phyloP scores from a whole-genome alignment of 2,888 invertebrate genomes.

The Steinernema scapterisci region DNA sequence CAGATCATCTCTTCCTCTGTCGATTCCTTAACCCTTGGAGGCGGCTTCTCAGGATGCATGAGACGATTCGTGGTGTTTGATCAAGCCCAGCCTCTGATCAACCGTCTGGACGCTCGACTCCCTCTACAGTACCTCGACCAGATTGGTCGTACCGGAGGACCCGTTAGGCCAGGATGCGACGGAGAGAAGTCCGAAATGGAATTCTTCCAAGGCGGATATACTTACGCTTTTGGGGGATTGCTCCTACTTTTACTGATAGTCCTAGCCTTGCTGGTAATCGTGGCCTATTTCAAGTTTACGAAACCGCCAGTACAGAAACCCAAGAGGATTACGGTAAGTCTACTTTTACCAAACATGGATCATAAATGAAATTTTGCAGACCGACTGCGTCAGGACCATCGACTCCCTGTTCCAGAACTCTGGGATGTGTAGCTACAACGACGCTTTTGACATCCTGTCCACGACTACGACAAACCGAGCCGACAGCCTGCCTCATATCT shows the following conservation, averaged over 20 bases:
- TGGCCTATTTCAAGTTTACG: neutral
- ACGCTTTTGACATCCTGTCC: conserved; percentile 18
- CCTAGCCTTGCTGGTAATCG: neutral
- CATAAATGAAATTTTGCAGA: neutral
- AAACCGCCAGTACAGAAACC: neutral
- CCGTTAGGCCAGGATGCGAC: neutral
- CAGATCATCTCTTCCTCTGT: conserved; percentile 24
- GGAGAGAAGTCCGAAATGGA: neutral
- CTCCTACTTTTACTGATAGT: neutral
- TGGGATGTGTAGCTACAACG: neutral
- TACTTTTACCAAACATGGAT: no score
- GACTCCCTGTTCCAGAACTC: conserved; percentile 7
- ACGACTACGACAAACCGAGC: conserved; percentile 19
- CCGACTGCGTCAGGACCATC: conserved; percentile 24
- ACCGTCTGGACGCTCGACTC: conserved; percentile 24
- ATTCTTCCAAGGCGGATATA: conserved; percentile 10
- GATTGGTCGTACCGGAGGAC: neutral
- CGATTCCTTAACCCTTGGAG: conserved; percentile 31
- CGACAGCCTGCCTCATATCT: conserved; percentile 24
- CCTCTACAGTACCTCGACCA: conserved; percentile 15
- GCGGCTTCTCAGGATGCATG: conserved; percentile 29
- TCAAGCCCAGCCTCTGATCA: conserved; percentile 31
- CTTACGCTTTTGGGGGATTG: neutral
- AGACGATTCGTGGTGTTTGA: conserved; percentile 28
- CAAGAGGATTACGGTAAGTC: conserved; percentile 7